Evolutionary conservation across 2,113 vertebrate genomes (phyloP).

Genomic region (Phyllopteryx taeniolatus): DNA sequence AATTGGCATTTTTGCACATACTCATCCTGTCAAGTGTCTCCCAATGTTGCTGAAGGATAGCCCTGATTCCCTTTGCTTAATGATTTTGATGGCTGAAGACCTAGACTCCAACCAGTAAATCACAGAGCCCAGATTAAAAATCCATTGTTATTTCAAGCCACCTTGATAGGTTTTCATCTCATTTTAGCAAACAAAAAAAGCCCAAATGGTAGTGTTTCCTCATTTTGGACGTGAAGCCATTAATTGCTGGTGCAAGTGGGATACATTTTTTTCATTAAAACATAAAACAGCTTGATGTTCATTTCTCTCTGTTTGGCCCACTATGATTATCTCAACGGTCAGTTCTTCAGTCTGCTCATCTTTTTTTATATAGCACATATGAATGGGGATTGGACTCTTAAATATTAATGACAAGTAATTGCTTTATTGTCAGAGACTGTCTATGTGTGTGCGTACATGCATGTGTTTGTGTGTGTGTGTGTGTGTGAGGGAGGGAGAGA

Average conservation of each 20-base stretch:
- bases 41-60: constrained; percentile 22
- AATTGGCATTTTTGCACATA: constrained; percentile 36
- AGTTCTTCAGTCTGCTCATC: constrained; percentile 63
- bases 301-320: constrained; percentile 62
- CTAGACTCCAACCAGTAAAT: constrained; percentile 37
- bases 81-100: constrained; percentile 42
- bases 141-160: constrained; percentile 41
- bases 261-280: constrained; percentile 76
- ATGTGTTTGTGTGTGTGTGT: constrained; percentile 15
- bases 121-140: constrained; percentile 35
- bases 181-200: constrained; percentile 36
- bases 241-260: constrained; percentile 65
- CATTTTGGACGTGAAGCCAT: constrained; percentile 51
- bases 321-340: constrained; percentile 60
- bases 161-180: constrained; percentile 38
- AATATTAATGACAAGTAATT: constrained; percentile 80
- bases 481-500: constrained; percentile 8
- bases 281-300: constrained; percentile 60
- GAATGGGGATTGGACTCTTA: constrained; percentile 73
- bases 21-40: constrained; percentile 43
- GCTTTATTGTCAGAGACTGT: constrained; percentile 72
- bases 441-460: constrained; percentile 42
- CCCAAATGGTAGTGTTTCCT: constrained; percentile 43
- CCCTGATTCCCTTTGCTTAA: constrained; percentile 27
- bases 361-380: constrained; percentile 73